Percentiles rank a stretch among this genome's conserved stretches.
phyloP scores from a whole-genome alignment of 2,888 invertebrate species.

The Dolomedes plantarius region DNA sequence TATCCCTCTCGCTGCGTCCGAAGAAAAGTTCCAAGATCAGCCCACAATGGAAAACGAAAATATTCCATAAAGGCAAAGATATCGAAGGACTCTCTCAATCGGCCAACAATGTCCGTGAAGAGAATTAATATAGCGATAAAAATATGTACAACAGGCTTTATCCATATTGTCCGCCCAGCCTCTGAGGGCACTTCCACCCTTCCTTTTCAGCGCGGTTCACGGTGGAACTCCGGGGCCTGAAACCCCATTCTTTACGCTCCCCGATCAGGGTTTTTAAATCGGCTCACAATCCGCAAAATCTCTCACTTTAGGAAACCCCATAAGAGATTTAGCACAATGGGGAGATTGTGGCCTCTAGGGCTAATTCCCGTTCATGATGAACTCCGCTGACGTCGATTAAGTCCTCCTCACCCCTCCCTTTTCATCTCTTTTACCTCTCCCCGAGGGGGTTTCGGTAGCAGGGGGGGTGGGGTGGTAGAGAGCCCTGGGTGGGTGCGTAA shows the following conservation, averaged over 20 bases:
- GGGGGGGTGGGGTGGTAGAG: constrained; percentile 1
- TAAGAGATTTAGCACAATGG: constrained; percentile 59
- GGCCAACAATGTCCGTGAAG: background rate
- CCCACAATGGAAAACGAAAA: background rate
- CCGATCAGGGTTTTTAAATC: constrained; percentile 37
- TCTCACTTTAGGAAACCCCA: constrained; percentile 57
- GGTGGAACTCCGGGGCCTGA: too few relatives aligned
- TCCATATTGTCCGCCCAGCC: background rate
- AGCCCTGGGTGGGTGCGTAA: constrained; percentile 20
- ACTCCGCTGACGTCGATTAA: constrained; percentile 68
- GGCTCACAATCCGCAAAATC: constrained; percentile 57
- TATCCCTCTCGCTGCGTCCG: background rate
- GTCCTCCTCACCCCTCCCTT: constrained; percentile 26
- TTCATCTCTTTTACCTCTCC: constrained; percentile 6
- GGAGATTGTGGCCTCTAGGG: constrained; percentile 46
- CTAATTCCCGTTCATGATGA: constrained; percentile 67
- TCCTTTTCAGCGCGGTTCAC: background rate
- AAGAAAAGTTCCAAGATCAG: background rate
- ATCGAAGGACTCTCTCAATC: background rate
- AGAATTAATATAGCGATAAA: background rate
- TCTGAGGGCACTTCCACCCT: background rate
- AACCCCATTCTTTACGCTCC: constrained; percentile 11
- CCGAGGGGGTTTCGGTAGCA: background rate
- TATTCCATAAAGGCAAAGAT: background rate
- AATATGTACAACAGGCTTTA: constrained; percentile 8